Evolutionary conservation across 2,113 vertebrate species (phyloP), one percentile per base, ranked within the genome.

Genomic region (Leucoraja erinaceus): DNA sequence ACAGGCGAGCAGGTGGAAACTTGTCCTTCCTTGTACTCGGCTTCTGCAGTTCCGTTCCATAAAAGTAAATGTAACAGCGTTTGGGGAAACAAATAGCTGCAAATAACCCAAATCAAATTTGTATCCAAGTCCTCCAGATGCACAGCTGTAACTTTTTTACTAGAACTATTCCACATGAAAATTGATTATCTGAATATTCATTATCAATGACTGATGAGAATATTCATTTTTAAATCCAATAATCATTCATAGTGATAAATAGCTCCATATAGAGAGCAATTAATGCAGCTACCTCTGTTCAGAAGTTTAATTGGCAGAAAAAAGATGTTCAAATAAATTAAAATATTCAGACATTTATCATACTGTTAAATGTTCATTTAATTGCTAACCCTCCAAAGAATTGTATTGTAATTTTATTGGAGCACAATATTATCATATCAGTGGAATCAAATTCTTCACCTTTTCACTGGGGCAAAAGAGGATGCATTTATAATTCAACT

Each of bases 171-270:
- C 66, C 38, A 3, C 68, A 22, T 10, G 47, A 72, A 72, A 72
- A 91, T 74, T 91, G 68, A 91, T 91, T 74, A 38, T 38, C 47
- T 72, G 90, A 91, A 91, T 72, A 25, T 72, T 91, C 83, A 88
- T 88, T 88, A 88, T 88, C 14, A 91, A 91, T 91, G 90, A 91
- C 18, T 72, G 68, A 91, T 91, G 90, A 72, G 90, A 91, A 91
- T 28, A 25, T 91, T 70, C 66, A 91, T 72, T 91, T 91, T 91
- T 91, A 22, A 68, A 91, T 72, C 38, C 68, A 91, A 91, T 72
- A 54, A 54, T 91, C 66, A 91, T 47, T 91, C 72, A 91, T 63
- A 28, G 20, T 54, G 90, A 91, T 74, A 47, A 91, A 72, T 91
- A 47, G 66, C 18, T 91, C 38, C 68, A 91, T 91, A 18, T 22